phyloP scores from a whole-genome alignment of 2,113 vertebrate genomes.

The Prionailurus bengalensis region DNA sequence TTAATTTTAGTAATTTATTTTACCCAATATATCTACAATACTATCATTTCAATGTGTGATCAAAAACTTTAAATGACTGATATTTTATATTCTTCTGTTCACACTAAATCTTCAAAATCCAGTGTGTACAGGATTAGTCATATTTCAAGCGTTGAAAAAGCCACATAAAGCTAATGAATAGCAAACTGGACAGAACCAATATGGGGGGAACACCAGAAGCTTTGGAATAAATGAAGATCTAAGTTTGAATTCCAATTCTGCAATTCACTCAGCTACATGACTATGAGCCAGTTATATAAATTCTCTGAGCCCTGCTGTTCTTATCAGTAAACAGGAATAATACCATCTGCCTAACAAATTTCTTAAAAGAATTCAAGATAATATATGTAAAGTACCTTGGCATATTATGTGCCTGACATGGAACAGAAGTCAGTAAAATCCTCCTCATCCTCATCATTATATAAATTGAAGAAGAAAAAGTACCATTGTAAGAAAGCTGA shows the following conservation, averaged over 20 bases:
- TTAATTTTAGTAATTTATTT: conserved; percentile 34
- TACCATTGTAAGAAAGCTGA: background rate
- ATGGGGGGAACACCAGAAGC: background rate
- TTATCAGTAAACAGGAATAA: background rate
- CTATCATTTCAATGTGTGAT: background rate
- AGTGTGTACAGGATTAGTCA: background rate
- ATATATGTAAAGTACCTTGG: background rate
- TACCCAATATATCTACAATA: conserved; percentile 17
- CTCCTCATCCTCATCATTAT: background rate
- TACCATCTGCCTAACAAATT: background rate
- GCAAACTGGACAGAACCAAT: background rate
- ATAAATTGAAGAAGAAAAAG: background rate
- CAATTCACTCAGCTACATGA: background rate
- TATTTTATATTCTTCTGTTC: conserved; percentile 1
- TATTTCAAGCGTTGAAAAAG: conserved; percentile 16
- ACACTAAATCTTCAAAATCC: background rate
- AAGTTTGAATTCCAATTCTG: background rate
- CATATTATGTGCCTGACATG: background rate
- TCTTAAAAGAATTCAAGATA: conserved; percentile 5
- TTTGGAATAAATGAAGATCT: background rate
- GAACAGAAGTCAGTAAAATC: background rate
- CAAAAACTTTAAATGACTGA: background rate
- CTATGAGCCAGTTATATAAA: background rate
- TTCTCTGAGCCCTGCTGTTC: background rate
- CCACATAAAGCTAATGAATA: background rate